Evolutionary conservation across 2,797 vertebrate species (phyloP).

Genomic region (Tamandua tetradactyla): DNA sequence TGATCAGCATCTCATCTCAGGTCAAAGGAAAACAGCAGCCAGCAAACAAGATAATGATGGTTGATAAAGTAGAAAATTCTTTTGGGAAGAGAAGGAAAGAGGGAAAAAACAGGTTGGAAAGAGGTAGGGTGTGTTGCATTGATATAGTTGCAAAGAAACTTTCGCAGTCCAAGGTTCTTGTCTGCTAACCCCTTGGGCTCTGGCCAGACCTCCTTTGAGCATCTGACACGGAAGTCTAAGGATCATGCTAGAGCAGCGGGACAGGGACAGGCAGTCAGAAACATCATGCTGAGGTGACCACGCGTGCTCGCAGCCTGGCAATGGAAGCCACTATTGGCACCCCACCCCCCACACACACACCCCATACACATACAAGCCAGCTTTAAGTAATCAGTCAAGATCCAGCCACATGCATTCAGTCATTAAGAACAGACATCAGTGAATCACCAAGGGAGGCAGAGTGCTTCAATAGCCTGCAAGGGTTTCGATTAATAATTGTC

Average conservation of each 20-base stretch:
- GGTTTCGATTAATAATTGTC: not conserved
- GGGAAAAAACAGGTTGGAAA: too few relatives aligned
- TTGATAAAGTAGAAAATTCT: not conserved
- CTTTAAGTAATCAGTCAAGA: not conserved
- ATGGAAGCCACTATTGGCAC: not conserved
- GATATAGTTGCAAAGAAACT: not conserved
- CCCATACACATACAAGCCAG: not conserved
- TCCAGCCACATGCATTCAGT: not conserved
- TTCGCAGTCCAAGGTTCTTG: not conserved
- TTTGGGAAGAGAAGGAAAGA: not conserved
- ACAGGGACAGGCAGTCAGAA: not conserved
- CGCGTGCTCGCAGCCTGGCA: not conserved
- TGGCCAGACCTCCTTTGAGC: rapidly evolving
- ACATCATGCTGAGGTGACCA: rapidly evolving
- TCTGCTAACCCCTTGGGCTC: not conserved
- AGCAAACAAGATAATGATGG: not conserved
- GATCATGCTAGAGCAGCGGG: not conserved
- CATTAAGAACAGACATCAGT: not conserved
- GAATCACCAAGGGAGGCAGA: not conserved
- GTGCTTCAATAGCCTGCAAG: not conserved
- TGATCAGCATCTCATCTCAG: not conserved
- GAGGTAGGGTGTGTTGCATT: rapidly evolving
- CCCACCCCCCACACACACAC: too few relatives aligned
- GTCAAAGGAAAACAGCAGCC: not conserved
- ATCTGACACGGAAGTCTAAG: not conserved